These are phyloP conservation scores for Ctenopoma kingsleyae DNA, from an alignment of 2,797 vertebrate species.

Conservation along the genomic window DNA sequence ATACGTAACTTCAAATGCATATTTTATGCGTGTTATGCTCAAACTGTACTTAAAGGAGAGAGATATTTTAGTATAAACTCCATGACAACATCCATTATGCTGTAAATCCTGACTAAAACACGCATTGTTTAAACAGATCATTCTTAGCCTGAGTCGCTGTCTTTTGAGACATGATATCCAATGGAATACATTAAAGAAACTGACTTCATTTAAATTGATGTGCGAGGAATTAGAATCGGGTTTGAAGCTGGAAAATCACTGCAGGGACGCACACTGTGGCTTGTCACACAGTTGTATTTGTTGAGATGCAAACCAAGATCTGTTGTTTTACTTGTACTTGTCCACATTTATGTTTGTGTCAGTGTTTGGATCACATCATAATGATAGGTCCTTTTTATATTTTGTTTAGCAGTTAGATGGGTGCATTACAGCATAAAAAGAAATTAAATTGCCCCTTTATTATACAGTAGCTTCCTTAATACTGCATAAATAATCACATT, in stretches of 20 bases:
- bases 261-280: neutral
- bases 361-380: neutral
- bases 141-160: neutral
- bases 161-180: neutral
- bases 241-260: neutral
- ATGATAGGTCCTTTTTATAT: neutral
- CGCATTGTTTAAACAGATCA: neutral
- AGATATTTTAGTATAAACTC: neutral
- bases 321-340: neutral
- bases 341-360: neutral
- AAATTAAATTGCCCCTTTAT: neutral
- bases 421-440: neutral
- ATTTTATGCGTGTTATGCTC: neutral
- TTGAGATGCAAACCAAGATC: constrained; percentile 1
- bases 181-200: neutral
- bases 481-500: neutral
- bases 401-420: neutral
- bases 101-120: constrained; percentile 1
- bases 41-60: neutral
- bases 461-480: neutral
- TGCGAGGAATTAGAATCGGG: neutral
- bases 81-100: neutral
- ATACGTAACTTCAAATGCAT: constrained; percentile 5
- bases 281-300: neutral
- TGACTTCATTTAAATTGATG: neutral